Evolutionary conservation across 1,140 invertebrate genomes (phyloP).

Genomic region (Diploscapter pachys): DNA sequence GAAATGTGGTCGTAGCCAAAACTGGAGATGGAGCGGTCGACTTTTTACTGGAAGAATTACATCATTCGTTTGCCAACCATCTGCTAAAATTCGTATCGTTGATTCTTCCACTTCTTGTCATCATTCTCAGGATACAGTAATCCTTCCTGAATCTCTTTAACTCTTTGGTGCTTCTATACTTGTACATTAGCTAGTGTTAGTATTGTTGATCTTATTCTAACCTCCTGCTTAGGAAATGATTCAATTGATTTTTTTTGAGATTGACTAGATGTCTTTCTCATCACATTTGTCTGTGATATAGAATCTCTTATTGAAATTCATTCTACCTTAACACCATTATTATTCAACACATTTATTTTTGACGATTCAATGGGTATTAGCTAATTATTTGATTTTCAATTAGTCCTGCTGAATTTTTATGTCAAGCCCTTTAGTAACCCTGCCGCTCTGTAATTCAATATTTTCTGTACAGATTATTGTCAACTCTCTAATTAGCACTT

Average conservation of each 20-base stretch:
- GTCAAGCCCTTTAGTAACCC: no score
- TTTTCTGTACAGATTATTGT: no score
- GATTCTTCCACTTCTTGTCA: slow-evolving; percentile 1
- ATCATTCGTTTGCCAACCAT: slow-evolving; percentile 21
- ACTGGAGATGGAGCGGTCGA: slow-evolving; percentile 52
- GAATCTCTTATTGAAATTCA: no score
- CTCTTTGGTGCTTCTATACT: background rate
- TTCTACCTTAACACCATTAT: no score
- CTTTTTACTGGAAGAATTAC: slow-evolving; percentile 47
- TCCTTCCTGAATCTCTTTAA: background rate
- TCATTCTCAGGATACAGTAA: background rate
- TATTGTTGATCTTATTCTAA: background rate
- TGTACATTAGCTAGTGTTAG: background rate
- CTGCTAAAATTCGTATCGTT: background rate
- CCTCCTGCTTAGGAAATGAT: background rate
- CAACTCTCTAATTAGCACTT: no score
- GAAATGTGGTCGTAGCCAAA: slow-evolving; percentile 50
- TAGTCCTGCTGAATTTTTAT: no score
- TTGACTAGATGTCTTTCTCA: no score
- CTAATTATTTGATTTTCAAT: no score
- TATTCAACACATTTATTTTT: no score
- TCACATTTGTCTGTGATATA: no score
- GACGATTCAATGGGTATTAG: no score
- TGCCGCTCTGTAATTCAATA: no score
- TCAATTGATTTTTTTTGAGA: background rate